Evolutionary conservation across 1,140 invertebrate species (phyloP), one percentile per base, ranked within the genome.

Genomic region (Ephestia elutella): DNA sequence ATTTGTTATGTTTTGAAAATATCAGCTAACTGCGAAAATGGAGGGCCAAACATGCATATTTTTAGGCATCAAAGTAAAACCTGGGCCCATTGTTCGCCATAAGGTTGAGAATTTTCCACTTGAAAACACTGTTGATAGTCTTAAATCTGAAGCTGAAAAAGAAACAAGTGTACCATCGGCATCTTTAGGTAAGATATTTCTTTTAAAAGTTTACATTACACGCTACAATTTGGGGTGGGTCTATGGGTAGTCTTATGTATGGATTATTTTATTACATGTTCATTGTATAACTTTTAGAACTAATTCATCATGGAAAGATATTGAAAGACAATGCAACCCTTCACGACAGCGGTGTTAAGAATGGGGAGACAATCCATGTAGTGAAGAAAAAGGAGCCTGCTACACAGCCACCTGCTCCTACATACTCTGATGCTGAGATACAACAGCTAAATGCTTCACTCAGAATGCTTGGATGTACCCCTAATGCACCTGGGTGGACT

Each of bases 341-440:
- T 2, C 66, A 70, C 59, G 81, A 86, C 32, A 76, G 78, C 71
- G 86, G 86, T 17, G 69, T 88, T 0, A 86, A 84, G 51, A 76
- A 49, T 76, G 86, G 86, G 55, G 86, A 88, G 58, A 88, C 86
- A 83, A 69, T 88, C 5, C 86, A 88, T 71, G 81, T 88, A 15
- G 71, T 88, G 0, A 88, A 86, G 60, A 88, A 86, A 56, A 88
- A 86, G 55, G 56, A 67, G 5, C 66, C 69, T 10, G 35, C 66
- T 10, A 53, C 69, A 0, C 59, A 75, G 0, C 38, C 70, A 21
- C 62, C 78, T 10, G 63, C 73, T 17, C 74, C 71, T 10, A 70
- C 73, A 28, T 85, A 78, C 49, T 64, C 80, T 32, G 85, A 87
- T 68, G 66, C 74, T 35, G 82, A 83, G 55, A 32, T 87, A 35